Evolutionary conservation across 2,888 invertebrate species (phyloP).

Genomic region (Drosophila suboccidentalis): DNA sequence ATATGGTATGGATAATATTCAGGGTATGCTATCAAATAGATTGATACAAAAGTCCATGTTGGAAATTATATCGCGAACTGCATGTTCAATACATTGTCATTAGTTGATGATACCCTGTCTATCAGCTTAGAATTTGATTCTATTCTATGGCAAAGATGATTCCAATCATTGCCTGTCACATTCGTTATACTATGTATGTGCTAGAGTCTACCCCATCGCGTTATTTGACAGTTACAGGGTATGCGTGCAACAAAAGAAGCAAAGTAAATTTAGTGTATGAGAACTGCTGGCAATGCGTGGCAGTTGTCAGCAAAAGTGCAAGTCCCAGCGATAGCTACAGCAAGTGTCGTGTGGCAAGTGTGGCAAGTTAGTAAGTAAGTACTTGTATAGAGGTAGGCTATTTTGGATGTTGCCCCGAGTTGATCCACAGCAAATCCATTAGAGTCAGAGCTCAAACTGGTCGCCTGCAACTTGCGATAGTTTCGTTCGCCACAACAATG

Average conservation of each 20-base stretch:
- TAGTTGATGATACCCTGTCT: neutral
- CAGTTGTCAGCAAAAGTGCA: conserved; percentile 17
- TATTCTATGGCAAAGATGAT: neutral
- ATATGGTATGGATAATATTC: too few species aligned
- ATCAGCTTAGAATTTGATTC: too few species aligned
- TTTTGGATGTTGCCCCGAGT: conserved; percentile 18
- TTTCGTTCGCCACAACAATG: conserved; percentile 63
- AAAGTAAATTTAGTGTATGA: neutral
- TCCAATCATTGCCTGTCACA: neutral
- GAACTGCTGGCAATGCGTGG: neutral
- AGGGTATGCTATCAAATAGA: too few species aligned
- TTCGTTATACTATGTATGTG: neutral
- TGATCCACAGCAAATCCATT: conserved; percentile 17
- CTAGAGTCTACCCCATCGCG: neutral
- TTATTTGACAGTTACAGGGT: neutral
- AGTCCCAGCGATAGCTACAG: neutral
- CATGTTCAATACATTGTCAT: neutral
- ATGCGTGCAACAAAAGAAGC: neutral
- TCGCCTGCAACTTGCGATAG: conserved; percentile 51
- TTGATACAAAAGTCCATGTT: too few species aligned
- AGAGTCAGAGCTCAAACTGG: conserved; percentile 5
- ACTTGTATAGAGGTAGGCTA: conserved; percentile 14
- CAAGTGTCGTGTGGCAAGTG: neutral
- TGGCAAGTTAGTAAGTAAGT: neutral
- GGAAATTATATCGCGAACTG: too few species aligned